Evolutionary conservation across 2,888 invertebrate species (phyloP).

Genomic region (Watsonalla cultraria): DNA sequence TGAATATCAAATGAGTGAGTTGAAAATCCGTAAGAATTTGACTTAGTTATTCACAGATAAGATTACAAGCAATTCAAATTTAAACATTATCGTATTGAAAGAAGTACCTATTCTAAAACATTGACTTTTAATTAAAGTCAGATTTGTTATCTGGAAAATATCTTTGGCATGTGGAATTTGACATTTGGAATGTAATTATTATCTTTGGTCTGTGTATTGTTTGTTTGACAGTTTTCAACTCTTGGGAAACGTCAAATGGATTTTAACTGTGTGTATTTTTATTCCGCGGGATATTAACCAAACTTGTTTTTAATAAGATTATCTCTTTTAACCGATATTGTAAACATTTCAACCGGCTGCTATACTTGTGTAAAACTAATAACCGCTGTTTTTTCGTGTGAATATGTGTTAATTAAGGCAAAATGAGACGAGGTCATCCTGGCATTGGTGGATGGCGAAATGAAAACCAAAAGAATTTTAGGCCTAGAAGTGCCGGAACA

Average conservation of each 20-base stretch:
- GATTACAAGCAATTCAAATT: no score
- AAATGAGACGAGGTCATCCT: conserved; percentile 72
- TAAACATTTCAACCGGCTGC: conserved; percentile 8
- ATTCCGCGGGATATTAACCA: conserved; percentile 46
- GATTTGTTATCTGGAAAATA: background rate
- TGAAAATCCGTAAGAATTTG: no score
- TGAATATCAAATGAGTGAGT: no score
- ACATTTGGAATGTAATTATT: no score
- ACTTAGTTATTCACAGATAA: no score
- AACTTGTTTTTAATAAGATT: conserved; percentile 26
- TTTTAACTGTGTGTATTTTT: conserved; percentile 38
- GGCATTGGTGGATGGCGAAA: conserved; percentile 65
- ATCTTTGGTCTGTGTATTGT: no score
- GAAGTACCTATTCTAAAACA: background rate
- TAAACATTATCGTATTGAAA: no score
- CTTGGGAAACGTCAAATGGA: conserved; percentile 31
- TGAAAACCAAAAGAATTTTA: conserved; percentile 63
- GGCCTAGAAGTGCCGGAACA: conserved; percentile 52
- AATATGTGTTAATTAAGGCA: conserved; percentile 50
- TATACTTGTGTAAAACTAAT: conserved; percentile 7
- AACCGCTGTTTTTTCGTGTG: conserved; percentile 14
- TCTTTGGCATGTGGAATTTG: no score
- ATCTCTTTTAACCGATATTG: conserved; percentile 8
- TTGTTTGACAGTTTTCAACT: conserved; percentile 4
- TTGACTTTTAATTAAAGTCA: background rate